Conservation (phyloP, 2,113 vertebrate genomes). For the Megatriorchis doriae region DNA sequence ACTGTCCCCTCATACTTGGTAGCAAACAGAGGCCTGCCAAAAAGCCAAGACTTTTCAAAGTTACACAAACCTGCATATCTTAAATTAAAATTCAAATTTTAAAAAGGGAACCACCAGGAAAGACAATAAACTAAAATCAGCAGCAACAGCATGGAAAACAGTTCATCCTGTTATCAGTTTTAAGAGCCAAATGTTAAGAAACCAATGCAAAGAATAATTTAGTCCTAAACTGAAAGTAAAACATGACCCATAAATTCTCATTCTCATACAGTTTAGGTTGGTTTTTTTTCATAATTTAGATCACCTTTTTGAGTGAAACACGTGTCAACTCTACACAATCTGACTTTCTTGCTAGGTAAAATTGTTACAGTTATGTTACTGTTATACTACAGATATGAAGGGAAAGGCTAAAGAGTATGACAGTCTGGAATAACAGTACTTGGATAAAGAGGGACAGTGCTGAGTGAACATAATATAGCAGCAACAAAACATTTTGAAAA, state of each 20-base stretch:
- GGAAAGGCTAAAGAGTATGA: neutral
- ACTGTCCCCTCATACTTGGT: neutral
- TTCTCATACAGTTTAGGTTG: neutral
- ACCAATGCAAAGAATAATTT: neutral
- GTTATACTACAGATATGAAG: neutral
- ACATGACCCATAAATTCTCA: neutral
- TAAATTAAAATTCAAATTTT: neutral
- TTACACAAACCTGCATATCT: neutral
- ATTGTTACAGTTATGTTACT: neutral
- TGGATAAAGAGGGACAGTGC: neutral
- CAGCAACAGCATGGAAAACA: neutral
- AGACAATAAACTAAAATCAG: neutral
- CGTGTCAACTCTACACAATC: neutral
- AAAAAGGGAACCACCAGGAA: neutral
- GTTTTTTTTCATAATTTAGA: neutral
- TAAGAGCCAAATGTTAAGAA: neutral
- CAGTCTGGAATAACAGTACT: neutral
- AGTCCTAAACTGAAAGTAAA: neutral
- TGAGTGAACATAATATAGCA: neutral
- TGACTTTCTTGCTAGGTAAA: neutral
- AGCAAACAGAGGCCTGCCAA: neutral
- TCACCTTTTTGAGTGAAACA: neutral
- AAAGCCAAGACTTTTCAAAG: neutral
- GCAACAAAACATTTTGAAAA: constrained; percentile 1
- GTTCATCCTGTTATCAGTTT: neutral